Evolutionary conservation across 2,888 invertebrate species (phyloP).

Genomic region (Drosophila crucigera): DNA sequence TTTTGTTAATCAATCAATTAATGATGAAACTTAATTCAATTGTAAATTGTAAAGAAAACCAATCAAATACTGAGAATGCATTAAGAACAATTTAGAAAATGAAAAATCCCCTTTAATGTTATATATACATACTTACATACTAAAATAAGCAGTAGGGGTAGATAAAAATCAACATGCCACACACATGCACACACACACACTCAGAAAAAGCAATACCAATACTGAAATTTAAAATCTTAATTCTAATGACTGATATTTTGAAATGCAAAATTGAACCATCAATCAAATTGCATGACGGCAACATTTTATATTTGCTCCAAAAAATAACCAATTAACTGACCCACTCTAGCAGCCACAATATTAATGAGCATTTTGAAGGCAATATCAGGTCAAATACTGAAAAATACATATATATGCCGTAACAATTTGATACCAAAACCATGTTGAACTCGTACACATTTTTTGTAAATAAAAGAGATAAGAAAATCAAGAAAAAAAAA

Average conservation of each 20-base stretch:
- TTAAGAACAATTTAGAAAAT: constrained; percentile 24
- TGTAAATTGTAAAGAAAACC: constrained; percentile 73
- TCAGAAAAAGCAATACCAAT: constrained; percentile 11
- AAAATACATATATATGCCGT: constrained; percentile 34
- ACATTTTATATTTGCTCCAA: constrained; percentile 14
- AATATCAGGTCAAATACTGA: constrained; percentile 42
- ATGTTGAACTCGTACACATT: constrained; percentile 54
- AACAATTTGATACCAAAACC: constrained; percentile 61
- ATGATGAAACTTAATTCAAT: constrained; percentile 57
- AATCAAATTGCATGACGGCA: constrained; percentile 21
- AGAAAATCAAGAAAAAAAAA: constrained; percentile 3
- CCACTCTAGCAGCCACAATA: constrained; percentile 39
- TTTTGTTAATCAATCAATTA: constrained; percentile 39
- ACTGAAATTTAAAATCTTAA: constrained; percentile 35
- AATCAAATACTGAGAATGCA: constrained; percentile 11
- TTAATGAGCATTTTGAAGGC: constrained; percentile 51
- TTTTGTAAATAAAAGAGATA: constrained; percentile 65
- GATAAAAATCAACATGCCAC: constrained; percentile 15
- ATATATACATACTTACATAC: constrained; percentile 30
- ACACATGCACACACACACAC: neutral
- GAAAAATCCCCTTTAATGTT: constrained; percentile 66
- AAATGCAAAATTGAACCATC: constrained; percentile 8
- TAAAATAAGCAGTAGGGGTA: constrained; percentile 38
- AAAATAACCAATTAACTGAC: constrained; percentile 37
- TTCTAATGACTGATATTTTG: constrained; percentile 67